Evolutionary conservation across 2,113 vertebrate genomes (phyloP).

Genomic region (Nestor notabilis): DNA sequence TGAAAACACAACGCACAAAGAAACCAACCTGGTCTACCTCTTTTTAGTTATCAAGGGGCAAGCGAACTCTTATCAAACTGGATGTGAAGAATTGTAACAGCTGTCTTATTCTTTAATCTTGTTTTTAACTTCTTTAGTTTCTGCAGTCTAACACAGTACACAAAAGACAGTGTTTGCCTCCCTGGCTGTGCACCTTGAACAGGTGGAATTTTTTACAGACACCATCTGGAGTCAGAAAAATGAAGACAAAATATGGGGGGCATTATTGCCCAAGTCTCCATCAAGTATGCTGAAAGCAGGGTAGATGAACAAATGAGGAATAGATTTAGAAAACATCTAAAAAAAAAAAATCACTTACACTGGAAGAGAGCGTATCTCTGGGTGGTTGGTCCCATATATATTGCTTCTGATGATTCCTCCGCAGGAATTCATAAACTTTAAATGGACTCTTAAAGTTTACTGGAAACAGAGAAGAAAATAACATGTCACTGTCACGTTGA

Average conservation of each 20-base stretch:
- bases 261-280: neutral
- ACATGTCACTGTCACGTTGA: neutral
- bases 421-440: neutral
- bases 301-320: neutral
- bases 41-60: neutral
- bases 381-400: neutral
- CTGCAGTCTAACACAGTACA: neutral
- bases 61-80: neutral
- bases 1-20: neutral
- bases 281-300: neutral
- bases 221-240: neutral
- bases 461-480: neutral
- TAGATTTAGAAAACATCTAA: neutral
- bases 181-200: fast-evolving
- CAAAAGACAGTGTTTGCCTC: neutral
- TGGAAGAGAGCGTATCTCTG: neutral
- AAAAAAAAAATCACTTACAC: neutral
- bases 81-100: neutral
- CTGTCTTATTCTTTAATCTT: neutral
- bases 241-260: neutral
- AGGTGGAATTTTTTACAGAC: neutral
- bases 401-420: neutral
- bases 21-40: neutral
- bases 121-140: neutral
- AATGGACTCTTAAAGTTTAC: neutral